Base-by-base conservation (phyloP, 2,797 vertebrate species). In the Chloroceryle amazona region DNA sequence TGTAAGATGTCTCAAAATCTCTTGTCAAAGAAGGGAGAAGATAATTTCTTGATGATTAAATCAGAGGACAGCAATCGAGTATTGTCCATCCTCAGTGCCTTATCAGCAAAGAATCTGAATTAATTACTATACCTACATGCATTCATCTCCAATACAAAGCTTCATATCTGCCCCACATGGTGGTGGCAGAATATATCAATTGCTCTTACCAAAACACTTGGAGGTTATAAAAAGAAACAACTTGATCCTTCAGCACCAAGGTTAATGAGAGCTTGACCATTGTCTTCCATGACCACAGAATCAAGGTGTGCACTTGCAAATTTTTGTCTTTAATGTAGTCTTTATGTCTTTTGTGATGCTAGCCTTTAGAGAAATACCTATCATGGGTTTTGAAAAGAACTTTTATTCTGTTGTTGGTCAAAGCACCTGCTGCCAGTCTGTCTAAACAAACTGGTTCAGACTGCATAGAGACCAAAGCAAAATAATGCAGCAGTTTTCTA, bases 1-100 rank as follows among this genome's bases (percentile, higher is more conserved):
- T 89, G 28, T 86, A 57, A 73, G 37, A 28, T 66, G 12, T 67
- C 78, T 72, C 70, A 89, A 71, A 94, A 86, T 73, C 42, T 70
- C 28, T 82, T 88, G n/a, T 35, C 1, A 3, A 65, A 49, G 22
- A 80, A 89, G 33, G 6, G 7, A 73, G 21, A n/a, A 70, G 15
- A 29, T 9, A 44, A 60, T 62, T 82, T 86, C 41, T 72, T 83
- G 63, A 71, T 61, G 12, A 35, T 73, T 52, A 35, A 3, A 39
- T 49, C 60, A 70, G 54, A 58, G 37, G 22, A 71, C 70, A 83
- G n/a, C 74, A 70, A n/a, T 23, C 5, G 6, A 90, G 33, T 31
- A 46, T 52, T 88, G 58, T n/a, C 52, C 22, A 52, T 49, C 71
- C 79, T 81, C 33, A 58, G 37, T 28, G 12, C 33, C 35, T 49